A percentile compares a stretch with the other conserved stretches of the same genome.
Evolutionary conservation across 2,113 vertebrate species (phyloP).

Genomic region (Coryphaenoides rupestris): DNA sequence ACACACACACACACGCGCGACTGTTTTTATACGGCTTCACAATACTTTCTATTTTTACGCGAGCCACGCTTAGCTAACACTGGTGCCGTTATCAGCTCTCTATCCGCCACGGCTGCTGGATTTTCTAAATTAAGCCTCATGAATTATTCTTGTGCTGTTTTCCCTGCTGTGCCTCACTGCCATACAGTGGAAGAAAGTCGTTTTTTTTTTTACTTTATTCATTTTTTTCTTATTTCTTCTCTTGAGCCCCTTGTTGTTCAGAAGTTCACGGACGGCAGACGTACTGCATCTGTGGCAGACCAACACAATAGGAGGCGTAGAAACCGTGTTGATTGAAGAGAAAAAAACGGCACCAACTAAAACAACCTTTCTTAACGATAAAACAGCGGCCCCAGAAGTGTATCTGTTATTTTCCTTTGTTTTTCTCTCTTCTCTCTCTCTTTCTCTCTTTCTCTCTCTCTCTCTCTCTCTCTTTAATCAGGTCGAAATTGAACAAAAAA

Average conservation of each 20-base stretch:
- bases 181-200: conserved; percentile 10
- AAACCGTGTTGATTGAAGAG: neutral
- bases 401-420: no score
- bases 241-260: conserved; percentile 23
- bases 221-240: neutral
- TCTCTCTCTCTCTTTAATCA: no score
- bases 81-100: conserved; percentile 33
- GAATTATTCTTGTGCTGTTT: conserved; percentile 50
- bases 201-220: neutral
- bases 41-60: conserved; percentile 43
- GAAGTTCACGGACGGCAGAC: conserved; percentile 18
- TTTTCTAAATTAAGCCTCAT: conserved; percentile 59
- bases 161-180: conserved; percentile 18
- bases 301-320: neutral
- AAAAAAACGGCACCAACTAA: no score
- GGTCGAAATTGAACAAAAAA: no score
- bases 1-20: neutral
- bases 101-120: conserved; percentile 26
- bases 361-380: no score
- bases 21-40: conserved; percentile 11
- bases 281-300: conserved; percentile 12
- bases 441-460: no score
- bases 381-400: no score
- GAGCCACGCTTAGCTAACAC: conserved; percentile 11
- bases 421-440: no score